Evolutionary conservation across 2,888 invertebrate species (phyloP).

Genomic region (Acheta domesticus): DNA sequence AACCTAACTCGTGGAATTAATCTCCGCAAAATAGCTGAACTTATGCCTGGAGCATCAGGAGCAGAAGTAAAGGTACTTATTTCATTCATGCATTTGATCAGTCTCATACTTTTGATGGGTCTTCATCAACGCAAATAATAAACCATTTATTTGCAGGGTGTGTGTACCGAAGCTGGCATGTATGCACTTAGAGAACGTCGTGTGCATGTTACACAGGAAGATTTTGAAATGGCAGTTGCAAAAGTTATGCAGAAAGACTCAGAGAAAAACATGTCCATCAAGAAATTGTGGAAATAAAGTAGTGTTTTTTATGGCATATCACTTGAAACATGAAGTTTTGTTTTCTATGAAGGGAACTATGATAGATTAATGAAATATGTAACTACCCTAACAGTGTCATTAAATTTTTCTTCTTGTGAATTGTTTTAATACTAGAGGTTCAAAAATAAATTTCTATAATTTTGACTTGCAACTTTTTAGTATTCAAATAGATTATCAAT

Average conservation of each 20-base stretch:
- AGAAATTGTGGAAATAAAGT: slow-evolving; percentile 96
- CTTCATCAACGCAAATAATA: background rate
- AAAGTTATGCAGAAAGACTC: slow-evolving; percentile 99
- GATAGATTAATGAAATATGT: too few species aligned
- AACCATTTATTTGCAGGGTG: slow-evolving; percentile 61
- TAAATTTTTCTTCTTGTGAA: too few species aligned
- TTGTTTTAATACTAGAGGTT: too few species aligned
- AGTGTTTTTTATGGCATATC: background rate
- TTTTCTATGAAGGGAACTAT: too few species aligned
- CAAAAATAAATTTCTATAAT: too few species aligned
- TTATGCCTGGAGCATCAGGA: slow-evolving; percentile 99
- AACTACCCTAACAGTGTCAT: too few species aligned
- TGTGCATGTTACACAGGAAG: slow-evolving; percentile 99
- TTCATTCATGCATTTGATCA: background rate
- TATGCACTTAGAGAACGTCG: slow-evolving; percentile 95
- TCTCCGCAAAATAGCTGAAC: slow-evolving; percentile 95
- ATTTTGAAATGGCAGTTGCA: slow-evolving; percentile 99
- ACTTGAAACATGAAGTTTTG: too few species aligned
- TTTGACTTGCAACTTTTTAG: too few species aligned
- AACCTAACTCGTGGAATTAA: slow-evolving; percentile 98
- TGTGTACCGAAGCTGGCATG: slow-evolving; percentile 99
- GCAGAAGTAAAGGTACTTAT: slow-evolving; percentile 89
- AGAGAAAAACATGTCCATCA: slow-evolving; percentile 99
- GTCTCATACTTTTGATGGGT: background rate
- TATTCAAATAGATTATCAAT: too few species aligned